Evolutionary conservation across 2,888 invertebrate genomes (phyloP), one percentile per base, ranked within the genome.

Genomic region (Drosophila trichaetosa): DNA sequence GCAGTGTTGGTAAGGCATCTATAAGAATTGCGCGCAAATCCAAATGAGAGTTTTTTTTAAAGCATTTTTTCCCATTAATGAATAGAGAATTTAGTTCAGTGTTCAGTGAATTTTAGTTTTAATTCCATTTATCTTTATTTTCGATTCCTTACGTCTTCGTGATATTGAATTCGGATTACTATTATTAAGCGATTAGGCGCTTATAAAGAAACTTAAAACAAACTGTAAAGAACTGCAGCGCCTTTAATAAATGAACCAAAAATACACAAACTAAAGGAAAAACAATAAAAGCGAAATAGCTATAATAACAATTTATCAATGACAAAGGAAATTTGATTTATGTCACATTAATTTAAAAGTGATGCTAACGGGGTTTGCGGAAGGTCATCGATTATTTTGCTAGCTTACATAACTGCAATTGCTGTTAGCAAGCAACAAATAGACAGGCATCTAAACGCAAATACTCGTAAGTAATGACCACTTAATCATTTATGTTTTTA

Each of bases 361-460:
- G 46, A 4, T 21, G 21, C 16, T 24, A 13, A 46, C 16, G 46
- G 52, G 46, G 56, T 49, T 11, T 33, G 33, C 10, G 57, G 59
- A 29, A 16, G 6, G 13, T 73, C 70, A 87, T 83, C 79, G 87
- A 87, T 89, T 81, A 86, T 73, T 69, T 69, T 51, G 74, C 62
- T 68, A 63, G 73, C 81, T 78, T 70, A 64, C 60, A 74, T 81
- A 80, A 83, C 71, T 81, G 79, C 70, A 79, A 73, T 81, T 81
- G 67, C 38, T n/a, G 56, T 52, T 46, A 49, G 33, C 56, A 63
- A 54, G 29, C 52, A 46, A 31, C 52, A 21, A 5, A 2, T 16
- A 16, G 16, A 36, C 34, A 34, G 34, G 5, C 33, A 11, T 33
- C 33, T 33, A 11, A 10, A 33, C 10, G 10, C 33, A 10, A 33